phyloP scores from a whole-genome alignment of 2,888 invertebrate genomes.

The Cantharis rufa region DNA sequence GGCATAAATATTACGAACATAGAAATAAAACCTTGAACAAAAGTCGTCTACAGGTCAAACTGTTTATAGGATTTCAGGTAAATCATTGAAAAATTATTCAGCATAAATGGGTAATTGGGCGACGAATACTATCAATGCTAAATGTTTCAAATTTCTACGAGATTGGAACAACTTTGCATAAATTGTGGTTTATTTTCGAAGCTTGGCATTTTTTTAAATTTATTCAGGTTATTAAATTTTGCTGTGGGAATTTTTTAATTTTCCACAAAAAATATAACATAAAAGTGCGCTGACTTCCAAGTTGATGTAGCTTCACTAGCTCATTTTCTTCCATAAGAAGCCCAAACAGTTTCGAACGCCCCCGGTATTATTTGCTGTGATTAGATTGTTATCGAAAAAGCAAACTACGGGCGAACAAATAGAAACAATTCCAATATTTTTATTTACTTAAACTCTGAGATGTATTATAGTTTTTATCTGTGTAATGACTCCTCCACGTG shows the following conservation, averaged over 20 bases:
- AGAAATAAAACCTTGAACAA: slow-evolving; percentile 44
- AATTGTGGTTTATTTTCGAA: background rate
- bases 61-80: slow-evolving; percentile 2
- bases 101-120: background rate
- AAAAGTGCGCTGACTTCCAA: too few species aligned
- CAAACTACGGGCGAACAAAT: background rate
- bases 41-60: slow-evolving; percentile 51
- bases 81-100: background rate
- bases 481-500: background rate
- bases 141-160: background rate
- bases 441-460: background rate
- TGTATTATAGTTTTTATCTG: background rate
- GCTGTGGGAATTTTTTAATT: background rate
- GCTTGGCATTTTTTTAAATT: background rate
- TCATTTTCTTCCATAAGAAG: background rate
- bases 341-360: background rate
- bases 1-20: slow-evolving; percentile 3
- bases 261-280: too few species aligned
- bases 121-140: background rate
- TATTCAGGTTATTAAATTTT: background rate
- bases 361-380: background rate
- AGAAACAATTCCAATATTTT: background rate
- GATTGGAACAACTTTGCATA: background rate
- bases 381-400: background rate
- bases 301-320: too few species aligned